Conservation (phyloP, 2,113 vertebrate species). For the Hyperopisus bebe region DNA sequence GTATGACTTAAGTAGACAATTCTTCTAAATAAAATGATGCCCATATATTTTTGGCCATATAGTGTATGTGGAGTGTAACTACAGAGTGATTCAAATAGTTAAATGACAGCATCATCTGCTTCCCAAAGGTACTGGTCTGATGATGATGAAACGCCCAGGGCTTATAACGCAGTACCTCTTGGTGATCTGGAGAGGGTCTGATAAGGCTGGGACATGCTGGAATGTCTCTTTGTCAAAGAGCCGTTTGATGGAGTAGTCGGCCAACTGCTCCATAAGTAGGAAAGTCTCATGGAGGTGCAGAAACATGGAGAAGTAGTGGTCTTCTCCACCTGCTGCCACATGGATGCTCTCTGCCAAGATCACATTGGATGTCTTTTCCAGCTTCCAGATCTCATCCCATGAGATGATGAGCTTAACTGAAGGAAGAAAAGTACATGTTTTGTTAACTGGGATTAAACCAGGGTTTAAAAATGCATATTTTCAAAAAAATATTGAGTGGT, state of each 20-base stretch:
- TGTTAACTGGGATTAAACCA: background rate
- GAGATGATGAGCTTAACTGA: slow-evolving; percentile 88
- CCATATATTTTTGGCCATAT: background rate
- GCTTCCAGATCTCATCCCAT: slow-evolving; percentile 88
- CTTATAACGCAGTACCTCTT: slow-evolving; percentile 69
- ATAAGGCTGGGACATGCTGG: slow-evolving; percentile 74
- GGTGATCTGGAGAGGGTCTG: slow-evolving; percentile 83
- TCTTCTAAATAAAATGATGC: background rate
- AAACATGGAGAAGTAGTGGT: slow-evolving; percentile 97
- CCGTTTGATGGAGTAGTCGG: slow-evolving; percentile 82
- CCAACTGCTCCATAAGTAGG: slow-evolving; percentile 91
- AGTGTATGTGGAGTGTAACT: background rate
- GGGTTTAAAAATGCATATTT: background rate
- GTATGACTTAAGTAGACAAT: background rate
- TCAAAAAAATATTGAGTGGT: background rate
- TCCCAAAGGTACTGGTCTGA: background rate
- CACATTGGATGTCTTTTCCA: slow-evolving; percentile 87
- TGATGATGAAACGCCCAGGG: background rate
- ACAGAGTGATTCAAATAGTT: background rate
- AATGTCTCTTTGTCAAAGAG: slow-evolving; percentile 95
- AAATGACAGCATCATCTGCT: background rate
- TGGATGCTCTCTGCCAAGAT: slow-evolving; percentile 90
- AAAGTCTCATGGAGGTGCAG: slow-evolving; percentile 90
- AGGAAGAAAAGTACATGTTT: background rate
- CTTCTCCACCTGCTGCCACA: slow-evolving; percentile 74